Conservation (phyloP, 1,140 invertebrate genomes). For the Sycophila sp. region DNA sequence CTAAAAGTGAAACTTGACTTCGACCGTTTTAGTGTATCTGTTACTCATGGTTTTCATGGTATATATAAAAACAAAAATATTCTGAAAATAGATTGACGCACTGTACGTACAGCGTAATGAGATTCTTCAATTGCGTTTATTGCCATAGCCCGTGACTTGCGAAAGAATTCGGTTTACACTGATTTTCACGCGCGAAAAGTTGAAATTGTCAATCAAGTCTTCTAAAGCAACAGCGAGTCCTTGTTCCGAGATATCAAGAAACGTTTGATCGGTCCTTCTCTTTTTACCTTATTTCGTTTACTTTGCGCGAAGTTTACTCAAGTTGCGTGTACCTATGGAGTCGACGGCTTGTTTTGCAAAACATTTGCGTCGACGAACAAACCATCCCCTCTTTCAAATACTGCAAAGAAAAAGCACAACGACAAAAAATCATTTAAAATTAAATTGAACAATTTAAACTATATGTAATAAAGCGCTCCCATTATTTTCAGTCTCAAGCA, state of each 20-base stretch:
- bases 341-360: not conserved
- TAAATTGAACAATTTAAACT: not conserved
- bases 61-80: too few species aligned
- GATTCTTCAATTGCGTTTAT: not conserved
- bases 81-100: too few species aligned
- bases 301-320: not conserved
- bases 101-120: too few species aligned
- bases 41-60: too few species aligned
- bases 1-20: too few species aligned
- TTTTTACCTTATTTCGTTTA: not conserved
- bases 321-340: not conserved
- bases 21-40: too few species aligned
- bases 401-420: too few species aligned
- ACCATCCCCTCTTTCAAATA: too few species aligned
- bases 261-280: not conserved
- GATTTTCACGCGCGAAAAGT: not conserved
- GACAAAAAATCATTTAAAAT: not conserved
- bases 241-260: not conserved
- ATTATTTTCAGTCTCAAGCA: conserved; percentile 44
- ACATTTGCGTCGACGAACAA: too few species aligned
- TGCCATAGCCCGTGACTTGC: not conserved
- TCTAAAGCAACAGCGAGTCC: not conserved
- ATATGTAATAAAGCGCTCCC: not conserved
- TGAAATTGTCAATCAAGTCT: not conserved
- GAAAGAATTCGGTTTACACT: not conserved